These are phyloP conservation scores for Sebastes oblongus DNA, from an alignment of 2,797 vertebrate genomes.

Conservation along the genomic window DNA sequence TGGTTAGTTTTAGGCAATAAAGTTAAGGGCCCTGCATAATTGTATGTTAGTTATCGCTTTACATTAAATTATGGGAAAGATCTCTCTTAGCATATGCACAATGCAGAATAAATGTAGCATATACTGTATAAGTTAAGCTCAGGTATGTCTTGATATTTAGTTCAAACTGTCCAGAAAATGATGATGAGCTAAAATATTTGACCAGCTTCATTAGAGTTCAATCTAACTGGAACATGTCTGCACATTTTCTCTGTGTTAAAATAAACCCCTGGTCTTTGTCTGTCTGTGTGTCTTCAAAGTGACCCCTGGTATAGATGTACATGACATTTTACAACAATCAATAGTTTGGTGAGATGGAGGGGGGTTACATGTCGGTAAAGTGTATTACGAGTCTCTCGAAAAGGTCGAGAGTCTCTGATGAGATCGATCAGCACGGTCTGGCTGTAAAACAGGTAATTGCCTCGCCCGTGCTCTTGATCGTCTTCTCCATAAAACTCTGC, in stretches of 20 bases:
- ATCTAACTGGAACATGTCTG: background rate
- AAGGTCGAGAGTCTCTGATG: conserved; percentile 64
- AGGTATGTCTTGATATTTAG: background rate
- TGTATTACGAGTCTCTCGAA: conserved; percentile 44
- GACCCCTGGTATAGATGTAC: conserved; percentile 10
- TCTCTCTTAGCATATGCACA: background rate
- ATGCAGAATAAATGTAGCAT: background rate
- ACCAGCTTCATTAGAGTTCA: background rate
- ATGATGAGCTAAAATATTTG: background rate
- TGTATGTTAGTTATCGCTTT: background rate
- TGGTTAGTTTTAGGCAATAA: background rate
- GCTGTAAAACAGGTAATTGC: conserved; percentile 57
- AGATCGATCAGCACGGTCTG: conserved; percentile 51
- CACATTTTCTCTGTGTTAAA: background rate
- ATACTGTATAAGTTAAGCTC: background rate
- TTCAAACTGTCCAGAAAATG: background rate
- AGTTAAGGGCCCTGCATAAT: background rate
- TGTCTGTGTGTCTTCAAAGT: conserved; percentile 16
- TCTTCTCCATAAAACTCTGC: conserved; percentile 48
- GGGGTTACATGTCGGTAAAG: conserved; percentile 34
- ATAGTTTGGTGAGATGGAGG: conserved; percentile 42
- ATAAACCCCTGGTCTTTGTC: background rate
- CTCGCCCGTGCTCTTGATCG: conserved; percentile 23
- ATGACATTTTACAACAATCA: conserved; percentile 61
- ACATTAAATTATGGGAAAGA: background rate